Conservation (phyloP, 1,140 invertebrate genomes). For the Bombus confusus region DNA sequence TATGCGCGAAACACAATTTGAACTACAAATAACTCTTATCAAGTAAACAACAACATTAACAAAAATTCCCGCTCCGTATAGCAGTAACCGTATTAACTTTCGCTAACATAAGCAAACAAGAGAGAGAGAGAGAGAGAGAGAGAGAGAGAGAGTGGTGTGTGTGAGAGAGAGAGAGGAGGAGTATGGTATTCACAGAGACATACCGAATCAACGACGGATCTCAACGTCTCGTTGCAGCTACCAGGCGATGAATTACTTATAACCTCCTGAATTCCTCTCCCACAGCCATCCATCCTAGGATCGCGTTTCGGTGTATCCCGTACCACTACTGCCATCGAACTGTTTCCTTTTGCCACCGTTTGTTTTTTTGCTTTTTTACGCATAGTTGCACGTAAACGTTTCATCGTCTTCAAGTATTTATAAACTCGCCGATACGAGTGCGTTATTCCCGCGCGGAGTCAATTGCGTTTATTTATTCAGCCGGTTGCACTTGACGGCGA, state of each 20-base stretch:
- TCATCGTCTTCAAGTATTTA: constrained; percentile 42
- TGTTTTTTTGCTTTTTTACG: constrained; percentile 5
- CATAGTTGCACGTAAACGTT: not conserved
- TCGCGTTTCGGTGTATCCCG: constrained; percentile 2
- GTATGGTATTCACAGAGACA: constrained; percentile 10
- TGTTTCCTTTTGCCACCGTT: not conserved
- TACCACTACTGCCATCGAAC: not conserved
- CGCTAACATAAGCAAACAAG: not conserved
- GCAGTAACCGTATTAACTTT: not conserved
- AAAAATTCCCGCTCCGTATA: not conserved
- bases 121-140: too few relatives aligned
- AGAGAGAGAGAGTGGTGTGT: too few relatives aligned
- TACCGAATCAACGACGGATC: not conserved
- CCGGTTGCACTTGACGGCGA: constrained; percentile 45
- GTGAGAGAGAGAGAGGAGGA: not conserved
- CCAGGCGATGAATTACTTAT: constrained; percentile 65
- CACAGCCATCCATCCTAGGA: not conserved
- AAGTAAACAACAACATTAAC: not conserved
- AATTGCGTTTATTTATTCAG: constrained; percentile 52
- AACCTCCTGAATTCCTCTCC: constrained; percentile 28
- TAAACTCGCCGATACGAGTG: constrained; percentile 35
- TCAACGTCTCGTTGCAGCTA: constrained; percentile 22
- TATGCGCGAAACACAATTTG: not conserved
- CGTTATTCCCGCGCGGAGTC: constrained; percentile 5
- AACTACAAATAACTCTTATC: not conserved